Evolutionary conservation across 1,140 invertebrate genomes (phyloP), one percentile per base, ranked within the genome.

Genomic region (Drosophila leontia): DNA sequence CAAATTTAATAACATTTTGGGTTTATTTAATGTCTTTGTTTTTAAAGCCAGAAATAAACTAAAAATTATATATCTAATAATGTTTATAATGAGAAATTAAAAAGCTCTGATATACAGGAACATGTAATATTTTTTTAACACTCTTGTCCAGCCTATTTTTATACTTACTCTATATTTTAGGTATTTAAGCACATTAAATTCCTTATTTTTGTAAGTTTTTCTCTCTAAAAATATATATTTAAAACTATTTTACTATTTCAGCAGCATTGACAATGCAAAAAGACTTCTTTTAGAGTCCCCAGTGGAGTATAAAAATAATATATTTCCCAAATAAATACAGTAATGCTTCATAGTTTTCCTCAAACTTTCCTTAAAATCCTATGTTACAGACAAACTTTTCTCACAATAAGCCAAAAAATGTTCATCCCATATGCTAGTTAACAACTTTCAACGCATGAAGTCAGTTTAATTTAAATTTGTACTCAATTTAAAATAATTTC

Each of bases 401-500:
- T 26, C 13, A 4, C 19, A 56, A 55, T 19, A 23, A n/a, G 11
- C 19, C 19, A 37, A 44, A 26, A 26, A 32, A 17, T 34, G 8
- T 19, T 13, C 15, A 15, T 9, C 3, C 26, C 29, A 34, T n/a
- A 19, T 15, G 15, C 35, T 32, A 3, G 26, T 62, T 55, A n/a
- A 48, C 39, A 67, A 26, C 39, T 67, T 53, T 3, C 6, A 39
- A 42, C 19, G 12, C 13, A 11, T 32, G 17, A 23, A 70, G 12
- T 35, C n/a, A 37, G 39, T 70, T 55, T 37, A 26, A 70, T 70
- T 70, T 53, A 68, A 70, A 70, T 53, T 67, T 42, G 17, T 63
- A 68, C 39, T 68, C 65, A 56, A 70, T 70, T 70, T 29, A 45
- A 68, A 70, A 55, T 42, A 68, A 84, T 53, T 57, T 63, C 60